A percentile compares a stretch with the other conserved stretches of the same genome.
These are phyloP conservation scores for Lycodopsis pacificus DNA, from an alignment of 2,797 vertebrate genomes.

Conservation along the genomic window DNA sequence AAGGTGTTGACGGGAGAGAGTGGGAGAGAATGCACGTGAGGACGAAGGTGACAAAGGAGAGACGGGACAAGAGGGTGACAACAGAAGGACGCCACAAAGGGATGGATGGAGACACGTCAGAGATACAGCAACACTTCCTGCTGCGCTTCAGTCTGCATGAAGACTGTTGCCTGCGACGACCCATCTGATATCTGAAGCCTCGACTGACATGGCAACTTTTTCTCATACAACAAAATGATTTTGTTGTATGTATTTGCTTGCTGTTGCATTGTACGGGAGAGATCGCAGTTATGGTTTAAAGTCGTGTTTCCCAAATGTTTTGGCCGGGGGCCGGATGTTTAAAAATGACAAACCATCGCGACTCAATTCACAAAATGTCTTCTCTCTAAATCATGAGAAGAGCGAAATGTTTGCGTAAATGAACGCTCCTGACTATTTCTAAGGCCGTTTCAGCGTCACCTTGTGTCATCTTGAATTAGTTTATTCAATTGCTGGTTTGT, in stretches of 20 bases:
- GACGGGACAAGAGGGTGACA: neutral
- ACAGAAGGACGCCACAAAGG: neutral
- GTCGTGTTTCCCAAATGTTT: no score
- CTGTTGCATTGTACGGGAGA: neutral
- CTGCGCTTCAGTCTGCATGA: neutral
- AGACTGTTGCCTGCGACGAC: neutral
- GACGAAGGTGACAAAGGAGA: conserved; percentile 33
- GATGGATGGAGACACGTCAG: neutral
- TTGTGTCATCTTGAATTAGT: no score
- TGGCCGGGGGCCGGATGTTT: no score
- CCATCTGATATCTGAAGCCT: neutral
- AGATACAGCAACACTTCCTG: neutral
- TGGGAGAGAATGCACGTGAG: conserved; percentile 20
- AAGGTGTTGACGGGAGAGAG: conserved; percentile 35
- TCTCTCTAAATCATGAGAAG: no score
- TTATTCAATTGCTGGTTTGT: no score
- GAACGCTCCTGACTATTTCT: no score
- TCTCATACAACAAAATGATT: neutral
- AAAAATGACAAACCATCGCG: no score
- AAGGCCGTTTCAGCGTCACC: no score
- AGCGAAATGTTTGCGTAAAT: no score
- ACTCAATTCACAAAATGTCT: no score
- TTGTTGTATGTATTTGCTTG: no score
- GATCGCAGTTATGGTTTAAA: no score
- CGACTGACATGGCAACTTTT: neutral